phyloP scores from a whole-genome alignment of 2,797 vertebrate species.

The Hybognathus amarus region DNA sequence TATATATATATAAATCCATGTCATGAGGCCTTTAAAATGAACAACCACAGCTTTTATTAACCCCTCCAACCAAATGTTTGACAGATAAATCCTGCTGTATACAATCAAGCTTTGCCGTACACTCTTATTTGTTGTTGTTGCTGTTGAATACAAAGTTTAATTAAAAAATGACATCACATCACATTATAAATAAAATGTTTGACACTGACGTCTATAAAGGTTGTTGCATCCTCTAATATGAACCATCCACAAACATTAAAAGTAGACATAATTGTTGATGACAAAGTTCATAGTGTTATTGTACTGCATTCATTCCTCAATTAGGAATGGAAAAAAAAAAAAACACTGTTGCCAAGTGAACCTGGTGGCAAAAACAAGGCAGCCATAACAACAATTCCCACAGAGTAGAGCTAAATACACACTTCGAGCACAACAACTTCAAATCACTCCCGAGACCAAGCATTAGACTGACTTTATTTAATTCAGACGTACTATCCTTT shows the following conservation, averaged over 20 bases:
- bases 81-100: too few species aligned
- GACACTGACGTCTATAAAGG: not conserved
- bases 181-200: not conserved
- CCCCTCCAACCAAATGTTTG: too few species aligned
- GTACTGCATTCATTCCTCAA: conserved; percentile 23
- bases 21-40: too few species aligned
- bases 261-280: conserved; percentile 11
- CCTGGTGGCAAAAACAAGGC: conserved; percentile 57
- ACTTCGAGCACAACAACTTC: conserved; percentile 48
- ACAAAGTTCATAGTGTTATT: conserved; percentile 26
- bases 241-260: not conserved
- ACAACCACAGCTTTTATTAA: too few species aligned
- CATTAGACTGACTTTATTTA: conserved; percentile 73
- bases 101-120: too few species aligned
- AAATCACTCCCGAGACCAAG: conserved; percentile 63
- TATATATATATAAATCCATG: too few species aligned
- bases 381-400: conserved; percentile 58
- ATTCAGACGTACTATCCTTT: conserved; percentile 8
- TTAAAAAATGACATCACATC: too few species aligned
- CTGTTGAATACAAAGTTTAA: too few species aligned
- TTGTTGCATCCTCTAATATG: not conserved
- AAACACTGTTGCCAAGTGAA: conserved; percentile 44
- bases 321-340: conserved; percentile 38
- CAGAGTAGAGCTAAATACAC: conserved; percentile 47
- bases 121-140: too few species aligned